These are phyloP conservation scores for Nasonia vitripennis DNA, from an alignment of 1,140 invertebrate species.

Conservation along the genomic window DNA sequence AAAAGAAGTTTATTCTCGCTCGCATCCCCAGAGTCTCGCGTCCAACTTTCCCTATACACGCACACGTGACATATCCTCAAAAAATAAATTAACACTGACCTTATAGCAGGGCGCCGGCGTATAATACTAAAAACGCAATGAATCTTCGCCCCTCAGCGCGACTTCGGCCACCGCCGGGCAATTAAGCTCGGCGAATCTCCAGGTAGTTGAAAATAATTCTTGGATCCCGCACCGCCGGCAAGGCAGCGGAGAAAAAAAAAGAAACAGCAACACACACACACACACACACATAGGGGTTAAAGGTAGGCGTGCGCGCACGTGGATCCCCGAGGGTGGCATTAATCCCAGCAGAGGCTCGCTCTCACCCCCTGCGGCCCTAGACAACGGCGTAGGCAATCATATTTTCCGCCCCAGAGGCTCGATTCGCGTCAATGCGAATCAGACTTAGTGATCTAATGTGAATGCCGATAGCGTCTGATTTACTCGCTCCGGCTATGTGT, in stretches of 20 bases:
- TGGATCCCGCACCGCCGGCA: constrained; percentile 29
- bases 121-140: not conserved
- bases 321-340: constrained; percentile 74
- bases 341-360: constrained; percentile 65
- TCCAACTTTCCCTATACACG: not conserved
- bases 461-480: constrained; percentile 72
- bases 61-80: not conserved
- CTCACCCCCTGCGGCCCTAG: constrained; percentile 32
- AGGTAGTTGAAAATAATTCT: constrained; percentile 42
- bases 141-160: not conserved
- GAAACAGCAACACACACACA: not conserved
- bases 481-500: constrained; percentile 54
- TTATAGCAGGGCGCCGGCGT: not conserved
- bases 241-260: not conserved
- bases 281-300: constrained; percentile 50
- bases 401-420: constrained; percentile 74
- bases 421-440: constrained; percentile 75
- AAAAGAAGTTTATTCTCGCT: not conserved
- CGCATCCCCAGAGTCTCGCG: not conserved
- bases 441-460: constrained; percentile 74
- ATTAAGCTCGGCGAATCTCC: constrained; percentile 14
- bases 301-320: constrained; percentile 62
- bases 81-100: not conserved
- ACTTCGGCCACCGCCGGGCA: not conserved
- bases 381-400: constrained; percentile 68